Evolutionary conservation across 2,113 vertebrate genomes (phyloP).

Genomic region (Archocentrus centrarchus): DNA sequence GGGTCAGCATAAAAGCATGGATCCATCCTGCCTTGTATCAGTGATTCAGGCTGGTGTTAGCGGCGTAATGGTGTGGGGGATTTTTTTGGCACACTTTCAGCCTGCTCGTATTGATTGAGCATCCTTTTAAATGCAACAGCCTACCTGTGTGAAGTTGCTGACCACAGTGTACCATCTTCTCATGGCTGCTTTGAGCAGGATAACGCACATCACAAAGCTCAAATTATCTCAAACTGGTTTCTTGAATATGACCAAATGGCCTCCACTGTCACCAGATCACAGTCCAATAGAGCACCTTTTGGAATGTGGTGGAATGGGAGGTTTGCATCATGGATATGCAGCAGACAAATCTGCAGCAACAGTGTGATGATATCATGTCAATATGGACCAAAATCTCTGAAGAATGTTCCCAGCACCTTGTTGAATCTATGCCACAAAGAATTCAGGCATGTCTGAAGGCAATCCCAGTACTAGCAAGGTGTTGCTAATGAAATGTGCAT

Average conservation of each 20-base stretch:
- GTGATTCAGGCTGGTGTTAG: too few relatives aligned
- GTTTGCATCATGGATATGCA: neutral
- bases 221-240: neutral
- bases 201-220: neutral
- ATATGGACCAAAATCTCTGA: neutral
- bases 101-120: too few relatives aligned
- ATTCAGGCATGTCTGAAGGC: neutral
- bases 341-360: neutral
- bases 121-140: too few relatives aligned
- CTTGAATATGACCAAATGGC: neutral
- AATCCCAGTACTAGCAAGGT: neutral
- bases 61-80: too few relatives aligned
- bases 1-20: neutral
- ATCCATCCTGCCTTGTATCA: too few relatives aligned
- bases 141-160: neutral
- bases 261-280: neutral
- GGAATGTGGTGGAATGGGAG: neutral
- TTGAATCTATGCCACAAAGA: neutral
- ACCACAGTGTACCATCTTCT: neutral
- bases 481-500: neutral
- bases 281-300: neutral
- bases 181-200: neutral
- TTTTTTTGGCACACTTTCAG: too few relatives aligned
- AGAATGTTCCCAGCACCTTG: neutral
- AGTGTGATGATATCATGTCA: neutral